Conservation (phyloP, 1,140 invertebrate genomes). For the Riptortus pedestris region DNA sequence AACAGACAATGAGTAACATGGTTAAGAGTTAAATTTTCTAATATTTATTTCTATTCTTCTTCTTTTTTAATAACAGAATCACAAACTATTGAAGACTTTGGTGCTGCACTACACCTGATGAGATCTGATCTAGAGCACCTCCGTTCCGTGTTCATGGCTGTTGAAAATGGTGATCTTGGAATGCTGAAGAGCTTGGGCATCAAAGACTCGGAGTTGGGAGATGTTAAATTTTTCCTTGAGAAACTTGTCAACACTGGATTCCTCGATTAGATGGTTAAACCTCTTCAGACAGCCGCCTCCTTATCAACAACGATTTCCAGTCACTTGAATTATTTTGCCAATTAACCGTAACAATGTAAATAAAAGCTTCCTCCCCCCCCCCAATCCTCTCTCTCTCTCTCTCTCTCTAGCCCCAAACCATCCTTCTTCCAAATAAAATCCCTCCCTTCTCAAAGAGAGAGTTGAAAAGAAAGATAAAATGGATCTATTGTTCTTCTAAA, state of each 20-base stretch:
- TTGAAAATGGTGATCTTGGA: conserved; percentile 88
- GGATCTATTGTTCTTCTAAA: no score
- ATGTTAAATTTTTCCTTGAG: conserved; percentile 94
- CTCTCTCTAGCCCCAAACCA: no score
- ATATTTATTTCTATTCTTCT: no score
- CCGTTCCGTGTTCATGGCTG: conserved; percentile 87
- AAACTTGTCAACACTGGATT: conserved; percentile 94
- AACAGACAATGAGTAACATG: no score
- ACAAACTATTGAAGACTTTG: conserved; percentile 90
- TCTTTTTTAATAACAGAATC: conserved; percentile 68
- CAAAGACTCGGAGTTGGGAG: conserved; percentile 90
- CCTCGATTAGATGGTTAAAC: conserved; percentile 58
- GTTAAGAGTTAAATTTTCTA: no score
- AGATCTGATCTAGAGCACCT: conserved; percentile 81
- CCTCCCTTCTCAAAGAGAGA: no score
- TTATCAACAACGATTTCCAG: neutral
- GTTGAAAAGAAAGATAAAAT: no score
- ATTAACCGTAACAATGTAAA: conserved; percentile 1
- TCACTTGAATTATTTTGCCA: neutral
- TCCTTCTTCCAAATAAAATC: no score
- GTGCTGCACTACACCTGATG: conserved; percentile 73
- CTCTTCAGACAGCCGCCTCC: neutral
- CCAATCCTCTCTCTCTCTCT: neutral
- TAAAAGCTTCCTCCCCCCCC: conserved; percentile 1
- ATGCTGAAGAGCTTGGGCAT: conserved; percentile 89